Conservation (phyloP, 2,113 vertebrate genomes). For the Ochotona curzoniae region DNA sequence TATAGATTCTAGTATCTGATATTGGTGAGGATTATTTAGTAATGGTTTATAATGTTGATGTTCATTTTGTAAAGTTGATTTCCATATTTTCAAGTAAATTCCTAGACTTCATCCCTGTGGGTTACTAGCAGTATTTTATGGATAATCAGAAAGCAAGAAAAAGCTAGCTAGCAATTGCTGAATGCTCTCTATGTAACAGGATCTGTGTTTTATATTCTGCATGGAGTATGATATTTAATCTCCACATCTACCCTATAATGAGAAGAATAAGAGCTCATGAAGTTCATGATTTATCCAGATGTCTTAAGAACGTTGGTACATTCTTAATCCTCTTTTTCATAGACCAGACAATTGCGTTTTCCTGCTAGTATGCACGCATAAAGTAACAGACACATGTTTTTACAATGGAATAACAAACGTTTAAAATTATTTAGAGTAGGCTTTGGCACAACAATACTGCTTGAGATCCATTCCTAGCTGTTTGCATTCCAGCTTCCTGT, state of each 20-base stretch:
- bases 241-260: neutral
- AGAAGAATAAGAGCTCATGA: neutral
- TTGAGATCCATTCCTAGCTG: no score
- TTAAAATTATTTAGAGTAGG: neutral
- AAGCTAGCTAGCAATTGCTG: neutral
- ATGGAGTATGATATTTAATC: neutral
- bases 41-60: neutral
- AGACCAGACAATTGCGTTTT: neutral
- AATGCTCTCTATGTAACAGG: neutral
- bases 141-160: neutral
- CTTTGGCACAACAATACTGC: no score
- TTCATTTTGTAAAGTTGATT: conserved; percentile 15
- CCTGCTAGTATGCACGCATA: neutral
- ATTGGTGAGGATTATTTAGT: neutral
- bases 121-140: neutral
- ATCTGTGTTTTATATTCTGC: neutral
- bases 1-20: neutral
- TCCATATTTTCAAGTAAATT: neutral
- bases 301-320: no score
- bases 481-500: no score
- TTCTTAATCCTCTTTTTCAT: neutral
- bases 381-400: neutral
- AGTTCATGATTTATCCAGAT: neutral
- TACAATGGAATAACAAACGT: neutral
- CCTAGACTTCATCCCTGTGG: neutral